phyloP scores from a whole-genome alignment of 2,888 invertebrate species.

The Blastobasis lacticolella region DNA sequence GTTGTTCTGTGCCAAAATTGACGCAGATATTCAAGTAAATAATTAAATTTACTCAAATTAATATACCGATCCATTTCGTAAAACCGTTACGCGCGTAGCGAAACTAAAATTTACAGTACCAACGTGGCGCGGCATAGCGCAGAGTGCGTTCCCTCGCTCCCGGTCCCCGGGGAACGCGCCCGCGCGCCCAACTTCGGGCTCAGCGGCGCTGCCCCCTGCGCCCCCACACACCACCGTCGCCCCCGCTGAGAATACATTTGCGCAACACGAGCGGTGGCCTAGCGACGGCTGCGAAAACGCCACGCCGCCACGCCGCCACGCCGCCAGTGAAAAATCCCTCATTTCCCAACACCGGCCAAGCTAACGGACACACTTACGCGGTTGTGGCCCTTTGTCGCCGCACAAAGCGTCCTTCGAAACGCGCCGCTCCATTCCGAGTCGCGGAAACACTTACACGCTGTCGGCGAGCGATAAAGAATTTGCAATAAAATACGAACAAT shows the following conservation, averaged over 20 bases:
- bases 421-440: slow-evolving; percentile 15
- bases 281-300: slow-evolving; percentile 69
- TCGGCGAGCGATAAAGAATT: slow-evolving; percentile 30
- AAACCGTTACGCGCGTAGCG: too few species aligned
- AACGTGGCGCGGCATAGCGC: slow-evolving; percentile 7
- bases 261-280: slow-evolving; percentile 69
- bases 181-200: slow-evolving; percentile 69
- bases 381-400: slow-evolving; percentile 27
- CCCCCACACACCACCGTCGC: slow-evolving; percentile 28
- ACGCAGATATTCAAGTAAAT: too few species aligned
- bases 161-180: slow-evolving; percentile 54
- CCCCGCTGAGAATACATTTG: slow-evolving; percentile 71
- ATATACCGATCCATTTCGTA: too few species aligned
- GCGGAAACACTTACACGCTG: slow-evolving; percentile 16
- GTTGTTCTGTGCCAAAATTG: too few species aligned
- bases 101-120: background rate
- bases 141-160: slow-evolving; percentile 64
- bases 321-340: slow-evolving; percentile 59
- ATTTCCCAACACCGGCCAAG: slow-evolving; percentile 41
- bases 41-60: too few species aligned
- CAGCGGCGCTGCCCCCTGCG: slow-evolving; percentile 49
- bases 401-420: slow-evolving; percentile 34
- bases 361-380: slow-evolving; percentile 10
- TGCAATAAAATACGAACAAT: slow-evolving; percentile 46
- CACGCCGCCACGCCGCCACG: slow-evolving; percentile 61